phyloP scores from a whole-genome alignment of 2,888 invertebrate species.

The Lymantria dispar region DNA sequence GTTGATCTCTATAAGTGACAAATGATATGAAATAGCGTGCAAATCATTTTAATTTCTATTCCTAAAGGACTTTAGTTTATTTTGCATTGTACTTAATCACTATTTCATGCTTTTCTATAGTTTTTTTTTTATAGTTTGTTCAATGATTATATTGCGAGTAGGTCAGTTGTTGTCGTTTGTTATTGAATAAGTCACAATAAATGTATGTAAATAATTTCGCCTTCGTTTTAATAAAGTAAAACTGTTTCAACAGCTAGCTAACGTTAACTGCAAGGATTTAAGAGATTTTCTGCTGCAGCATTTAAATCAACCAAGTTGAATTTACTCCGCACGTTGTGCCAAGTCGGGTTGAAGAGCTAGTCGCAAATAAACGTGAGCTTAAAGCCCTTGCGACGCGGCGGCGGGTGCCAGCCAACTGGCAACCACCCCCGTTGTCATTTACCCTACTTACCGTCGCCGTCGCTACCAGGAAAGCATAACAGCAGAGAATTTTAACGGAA shows the following conservation, averaged over 20 bases:
- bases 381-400: slow-evolving; percentile 47
- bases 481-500: slow-evolving; percentile 79
- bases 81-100: slow-evolving; percentile 4
- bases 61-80: slow-evolving; percentile 5
- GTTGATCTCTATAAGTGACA: slow-evolving; percentile 19
- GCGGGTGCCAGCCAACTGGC: slow-evolving; percentile 44
- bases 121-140: slow-evolving; percentile 17
- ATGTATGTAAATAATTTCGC: too few species aligned
- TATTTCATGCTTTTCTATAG: slow-evolving; percentile 10
- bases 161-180: slow-evolving; percentile 32
- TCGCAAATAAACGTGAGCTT: slow-evolving; percentile 42
- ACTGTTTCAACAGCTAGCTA: too few species aligned
- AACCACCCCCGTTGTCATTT: slow-evolving; percentile 69
- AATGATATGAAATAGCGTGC: not conserved
- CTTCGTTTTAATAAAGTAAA: too few species aligned
- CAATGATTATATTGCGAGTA: slow-evolving; percentile 33
- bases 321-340: slow-evolving; percentile 40
- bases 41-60: not conserved
- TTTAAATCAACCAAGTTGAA: slow-evolving; percentile 38
- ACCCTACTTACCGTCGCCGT: slow-evolving; percentile 66
- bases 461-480: slow-evolving; percentile 73
- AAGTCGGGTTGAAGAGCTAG: slow-evolving; percentile 48
- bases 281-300: slow-evolving; percentile 26
- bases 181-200: slow-evolving; percentile 2
- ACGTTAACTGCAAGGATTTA: too few species aligned